A percentile compares a stretch with the other conserved stretches of the same genome.
phyloP scores from a whole-genome alignment of 2,797 vertebrate species.

The Gymnoscopelus braueri region DNA sequence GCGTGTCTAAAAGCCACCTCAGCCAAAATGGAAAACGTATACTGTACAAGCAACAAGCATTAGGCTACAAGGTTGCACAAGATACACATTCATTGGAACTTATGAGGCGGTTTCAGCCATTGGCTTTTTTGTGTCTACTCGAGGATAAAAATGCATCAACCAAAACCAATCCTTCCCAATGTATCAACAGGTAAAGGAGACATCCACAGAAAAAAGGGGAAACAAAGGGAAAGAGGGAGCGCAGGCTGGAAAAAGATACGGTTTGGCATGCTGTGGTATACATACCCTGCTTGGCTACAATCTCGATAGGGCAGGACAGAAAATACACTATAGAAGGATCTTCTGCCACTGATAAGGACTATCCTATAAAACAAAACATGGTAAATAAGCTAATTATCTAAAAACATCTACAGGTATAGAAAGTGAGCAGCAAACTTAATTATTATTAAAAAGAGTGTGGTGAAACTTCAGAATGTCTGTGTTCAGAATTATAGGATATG shows the following conservation, averaged over 20 bases:
- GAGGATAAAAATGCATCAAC: constrained; percentile 64
- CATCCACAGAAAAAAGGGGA: constrained; percentile 56
- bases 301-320: constrained; percentile 99
- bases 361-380: constrained; percentile 93
- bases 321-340: constrained; percentile 99
- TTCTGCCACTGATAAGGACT: constrained; percentile 99
- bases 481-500: constrained; percentile 2
- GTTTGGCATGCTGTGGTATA: constrained; percentile 87
- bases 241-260: constrained; percentile 60
- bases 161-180: constrained; percentile 58
- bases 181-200: constrained; percentile 51
- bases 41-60: constrained; percentile 58
- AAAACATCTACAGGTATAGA: constrained; percentile 60
- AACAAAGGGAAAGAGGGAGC: constrained; percentile 60
- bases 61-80: constrained; percentile 3
- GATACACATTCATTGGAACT: neutral
- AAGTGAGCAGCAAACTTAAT: constrained; percentile 52
- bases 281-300: constrained; percentile 98
- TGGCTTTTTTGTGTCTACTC: constrained; percentile 19
- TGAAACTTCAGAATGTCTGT: constrained; percentile 30
- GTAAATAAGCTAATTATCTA: constrained; percentile 81
- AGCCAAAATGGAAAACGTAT: constrained; percentile 43
- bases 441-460: constrained; percentile 44
- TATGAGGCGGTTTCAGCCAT: constrained; percentile 27
- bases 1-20: constrained; percentile 45